phyloP scores from a whole-genome alignment of 2,113 vertebrate species.

The Carassius gibelio region DNA sequence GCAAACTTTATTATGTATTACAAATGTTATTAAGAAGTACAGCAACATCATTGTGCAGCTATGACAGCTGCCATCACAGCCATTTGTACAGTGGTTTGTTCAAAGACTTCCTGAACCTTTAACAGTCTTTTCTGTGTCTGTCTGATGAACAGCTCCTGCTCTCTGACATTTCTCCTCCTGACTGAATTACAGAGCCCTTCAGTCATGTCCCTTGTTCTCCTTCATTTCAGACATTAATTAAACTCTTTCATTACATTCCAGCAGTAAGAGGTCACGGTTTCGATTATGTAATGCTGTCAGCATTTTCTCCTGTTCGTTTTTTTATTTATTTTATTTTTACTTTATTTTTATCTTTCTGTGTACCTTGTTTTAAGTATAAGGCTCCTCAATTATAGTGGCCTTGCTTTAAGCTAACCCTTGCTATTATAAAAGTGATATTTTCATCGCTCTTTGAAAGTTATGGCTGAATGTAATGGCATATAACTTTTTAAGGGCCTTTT shows the following conservation, averaged over 20 bases:
- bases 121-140: conserved; percentile 30
- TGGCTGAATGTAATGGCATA: too few species aligned
- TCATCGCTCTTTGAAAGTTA: too few species aligned
- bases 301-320: conserved; percentile 2
- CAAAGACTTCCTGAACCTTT: conserved; percentile 20
- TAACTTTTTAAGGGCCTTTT: too few species aligned
- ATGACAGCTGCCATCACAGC: neutral
- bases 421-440: too few species aligned
- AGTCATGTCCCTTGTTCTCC: conserved; percentile 39
- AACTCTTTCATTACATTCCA: conserved; percentile 61
- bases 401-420: neutral
- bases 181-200: conserved; percentile 28
- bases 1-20: conserved; percentile 16
- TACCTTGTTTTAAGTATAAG: neutral
- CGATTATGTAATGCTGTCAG: conserved; percentile 53
- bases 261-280: conserved; percentile 43
- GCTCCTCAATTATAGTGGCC: neutral
- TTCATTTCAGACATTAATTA: conserved; percentile 55
- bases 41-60: neutral
- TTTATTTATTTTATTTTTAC: neutral
- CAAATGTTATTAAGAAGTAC: conserved; percentile 8
- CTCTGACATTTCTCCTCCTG: conserved; percentile 13
- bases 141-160: conserved; percentile 22
- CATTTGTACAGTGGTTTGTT: neutral
- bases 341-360: neutral